phyloP scores from a whole-genome alignment of 2,113 vertebrate genomes.

The Eupsittula cactorum region DNA sequence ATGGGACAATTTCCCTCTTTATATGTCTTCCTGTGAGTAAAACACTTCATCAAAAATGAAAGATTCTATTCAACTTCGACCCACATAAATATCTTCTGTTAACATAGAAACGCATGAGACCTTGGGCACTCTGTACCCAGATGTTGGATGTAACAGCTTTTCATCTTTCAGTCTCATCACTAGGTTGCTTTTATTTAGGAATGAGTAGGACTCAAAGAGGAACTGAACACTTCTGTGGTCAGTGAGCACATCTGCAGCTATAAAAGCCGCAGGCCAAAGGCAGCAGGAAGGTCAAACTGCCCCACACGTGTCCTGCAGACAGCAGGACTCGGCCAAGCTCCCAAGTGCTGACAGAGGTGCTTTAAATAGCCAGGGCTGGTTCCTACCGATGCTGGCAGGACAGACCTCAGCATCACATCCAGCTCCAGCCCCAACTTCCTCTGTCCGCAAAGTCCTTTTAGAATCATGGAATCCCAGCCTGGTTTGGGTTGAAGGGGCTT shows the following conservation, averaged over 20 bases:
- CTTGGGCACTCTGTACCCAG: background rate
- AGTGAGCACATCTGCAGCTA: slow-evolving; percentile 8
- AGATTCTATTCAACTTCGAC: background rate
- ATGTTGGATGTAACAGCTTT: background rate
- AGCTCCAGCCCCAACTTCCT: background rate
- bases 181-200: background rate
- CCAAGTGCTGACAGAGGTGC: background rate
- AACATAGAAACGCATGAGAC: background rate
- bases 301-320: background rate
- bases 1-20: background rate
- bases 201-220: background rate
- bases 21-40: background rate
- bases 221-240: background rate
- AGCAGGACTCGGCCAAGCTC: background rate
- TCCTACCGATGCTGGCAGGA: accelerated
- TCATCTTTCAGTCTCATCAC: background rate
- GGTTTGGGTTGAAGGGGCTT: background rate
- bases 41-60: background rate
- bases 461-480: background rate
- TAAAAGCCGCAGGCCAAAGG: background rate
- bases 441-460: background rate
- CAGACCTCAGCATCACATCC: background rate
- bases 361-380: background rate
- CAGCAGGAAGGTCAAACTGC: background rate
- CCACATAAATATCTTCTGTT: background rate